A percentile compares a stretch with the other conserved stretches of the same genome.
Conservation (phyloP, 2,888 invertebrate genomes). For the Xiphydria camelus region DNA sequence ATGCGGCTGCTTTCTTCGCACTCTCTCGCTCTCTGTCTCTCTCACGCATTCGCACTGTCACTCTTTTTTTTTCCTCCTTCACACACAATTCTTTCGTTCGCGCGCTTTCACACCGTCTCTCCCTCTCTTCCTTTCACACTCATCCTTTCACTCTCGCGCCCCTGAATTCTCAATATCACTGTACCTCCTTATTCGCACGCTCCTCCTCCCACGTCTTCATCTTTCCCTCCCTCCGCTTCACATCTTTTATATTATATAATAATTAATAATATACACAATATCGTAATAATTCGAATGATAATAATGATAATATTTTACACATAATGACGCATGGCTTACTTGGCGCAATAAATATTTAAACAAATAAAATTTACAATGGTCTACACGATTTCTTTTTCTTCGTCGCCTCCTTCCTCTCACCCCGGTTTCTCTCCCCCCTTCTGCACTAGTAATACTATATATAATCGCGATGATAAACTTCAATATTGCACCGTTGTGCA, state of each 20-base stretch:
- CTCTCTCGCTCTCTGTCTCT: constrained; percentile 19
- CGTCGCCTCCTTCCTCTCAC: constrained; percentile 12
- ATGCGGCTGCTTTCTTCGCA: constrained; percentile 7
- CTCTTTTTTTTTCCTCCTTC: constrained; percentile 14
- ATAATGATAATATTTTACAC: constrained; percentile 57
- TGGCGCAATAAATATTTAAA: constrained; percentile 54
- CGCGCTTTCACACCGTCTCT: constrained; percentile 9
- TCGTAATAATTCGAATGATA: constrained; percentile 54
- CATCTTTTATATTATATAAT: constrained; percentile 18
- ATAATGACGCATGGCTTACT: constrained; percentile 50
- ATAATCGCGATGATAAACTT: constrained; percentile 22
- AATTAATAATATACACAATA: constrained; percentile 51
- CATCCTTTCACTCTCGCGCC: constrained; percentile 2
- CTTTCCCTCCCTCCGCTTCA: neutral
- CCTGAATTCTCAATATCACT: neutral
- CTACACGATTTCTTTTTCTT: constrained; percentile 29
- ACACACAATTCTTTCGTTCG: constrained; percentile 26
- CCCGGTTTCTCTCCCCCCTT: too few relatives aligned
- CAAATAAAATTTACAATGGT: constrained; percentile 56
- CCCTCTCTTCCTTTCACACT: neutral
- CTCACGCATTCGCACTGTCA: constrained; percentile 12
- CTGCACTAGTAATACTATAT: too few relatives aligned
- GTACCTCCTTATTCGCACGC: neutral
- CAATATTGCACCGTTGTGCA: constrained; percentile 24
- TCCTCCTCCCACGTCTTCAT: neutral